A percentile compares a stretch with the other conserved stretches of the same genome.
These are phyloP conservation scores for Astreopora myriophthalma DNA, from an alignment of 64 coral and sea anemone genomes.

Conservation along the genomic window DNA sequence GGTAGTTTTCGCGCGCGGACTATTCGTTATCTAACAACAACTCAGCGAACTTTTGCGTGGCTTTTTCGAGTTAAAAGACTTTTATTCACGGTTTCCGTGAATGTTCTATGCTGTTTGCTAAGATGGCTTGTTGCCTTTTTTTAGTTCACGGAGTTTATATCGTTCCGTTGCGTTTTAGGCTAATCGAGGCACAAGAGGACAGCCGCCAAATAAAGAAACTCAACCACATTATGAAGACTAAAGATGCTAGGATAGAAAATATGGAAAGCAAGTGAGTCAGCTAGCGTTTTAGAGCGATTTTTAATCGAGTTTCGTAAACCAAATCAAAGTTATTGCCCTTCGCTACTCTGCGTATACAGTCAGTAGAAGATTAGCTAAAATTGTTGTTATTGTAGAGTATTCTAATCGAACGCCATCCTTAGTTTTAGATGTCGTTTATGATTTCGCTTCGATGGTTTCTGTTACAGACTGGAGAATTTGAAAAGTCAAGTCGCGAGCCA, in stretches of 20 bases:
- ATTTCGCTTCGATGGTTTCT: neutral
- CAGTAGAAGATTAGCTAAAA: no score
- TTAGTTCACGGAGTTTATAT: neutral
- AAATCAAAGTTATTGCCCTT: no score
- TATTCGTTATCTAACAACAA: no score
- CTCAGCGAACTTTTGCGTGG: no score
- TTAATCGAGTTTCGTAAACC: no score
- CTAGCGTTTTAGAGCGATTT: neutral
- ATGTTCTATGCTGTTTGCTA: neutral
- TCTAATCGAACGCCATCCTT: no score
- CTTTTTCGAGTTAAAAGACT: no score
- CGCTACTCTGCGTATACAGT: no score
- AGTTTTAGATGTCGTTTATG: no score
- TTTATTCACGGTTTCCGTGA: no score
- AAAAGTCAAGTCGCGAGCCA: neutral
- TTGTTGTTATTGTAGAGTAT: no score
- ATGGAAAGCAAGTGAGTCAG: constrained; percentile 80
- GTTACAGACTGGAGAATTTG: neutral
- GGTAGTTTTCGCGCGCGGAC: no score
- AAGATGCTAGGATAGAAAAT: constrained; percentile 84
- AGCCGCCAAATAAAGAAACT: constrained; percentile 83
- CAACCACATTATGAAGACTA: constrained; percentile 93
- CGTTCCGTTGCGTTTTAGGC: constrained; percentile 19
- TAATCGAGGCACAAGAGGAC: constrained; percentile 78
- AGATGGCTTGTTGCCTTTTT: neutral